Evolutionary conservation across 2,888 invertebrate genomes (phyloP).

Genomic region (Diogma glabrata): DNA sequence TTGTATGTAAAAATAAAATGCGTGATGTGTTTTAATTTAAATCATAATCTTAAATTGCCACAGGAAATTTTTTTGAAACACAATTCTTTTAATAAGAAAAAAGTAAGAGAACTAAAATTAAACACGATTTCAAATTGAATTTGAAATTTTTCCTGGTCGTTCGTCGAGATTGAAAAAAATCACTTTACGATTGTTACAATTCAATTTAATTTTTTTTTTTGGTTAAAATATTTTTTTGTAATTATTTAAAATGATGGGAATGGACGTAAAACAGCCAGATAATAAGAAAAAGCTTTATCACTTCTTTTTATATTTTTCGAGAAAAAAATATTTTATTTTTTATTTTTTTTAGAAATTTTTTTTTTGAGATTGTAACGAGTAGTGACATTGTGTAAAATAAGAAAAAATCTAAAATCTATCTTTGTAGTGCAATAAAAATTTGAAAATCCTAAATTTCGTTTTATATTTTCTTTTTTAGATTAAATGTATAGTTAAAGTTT

Average conservation of each 20-base stretch:
- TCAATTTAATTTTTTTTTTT: constrained; percentile 1
- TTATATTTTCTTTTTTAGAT: too few relatives aligned
- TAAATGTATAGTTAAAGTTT: too few relatives aligned
- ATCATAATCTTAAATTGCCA: too few relatives aligned
- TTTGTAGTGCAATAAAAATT: background rate
- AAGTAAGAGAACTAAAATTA: too few relatives aligned
- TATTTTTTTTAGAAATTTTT: background rate
- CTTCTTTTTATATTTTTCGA: constrained; percentile 2
- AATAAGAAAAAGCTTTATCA: too few relatives aligned
- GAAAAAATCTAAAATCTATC: constrained; percentile 5
- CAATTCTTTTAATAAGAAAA: too few relatives aligned
- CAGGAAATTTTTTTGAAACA: too few relatives aligned
- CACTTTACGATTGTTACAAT: background rate
- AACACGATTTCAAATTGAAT: too few relatives aligned
- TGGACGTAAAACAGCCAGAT: constrained; percentile 6
- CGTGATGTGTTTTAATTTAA: too few relatives aligned
- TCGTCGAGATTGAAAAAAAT: background rate
- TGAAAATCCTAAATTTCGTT: constrained; percentile 4
- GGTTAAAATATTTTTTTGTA: constrained; percentile 2
- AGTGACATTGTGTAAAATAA: constrained; percentile 4
- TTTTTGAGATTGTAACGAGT: constrained; percentile 1
- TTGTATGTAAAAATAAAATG: too few relatives aligned
- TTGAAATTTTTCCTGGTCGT: constrained; percentile 7
- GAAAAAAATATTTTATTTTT: constrained; percentile 1
- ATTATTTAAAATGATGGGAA: constrained; percentile 7